These are phyloP conservation scores for Onthophagus sagittarius DNA, from an alignment of 2,888 invertebrate genomes.

Conservation along the genomic window DNA sequence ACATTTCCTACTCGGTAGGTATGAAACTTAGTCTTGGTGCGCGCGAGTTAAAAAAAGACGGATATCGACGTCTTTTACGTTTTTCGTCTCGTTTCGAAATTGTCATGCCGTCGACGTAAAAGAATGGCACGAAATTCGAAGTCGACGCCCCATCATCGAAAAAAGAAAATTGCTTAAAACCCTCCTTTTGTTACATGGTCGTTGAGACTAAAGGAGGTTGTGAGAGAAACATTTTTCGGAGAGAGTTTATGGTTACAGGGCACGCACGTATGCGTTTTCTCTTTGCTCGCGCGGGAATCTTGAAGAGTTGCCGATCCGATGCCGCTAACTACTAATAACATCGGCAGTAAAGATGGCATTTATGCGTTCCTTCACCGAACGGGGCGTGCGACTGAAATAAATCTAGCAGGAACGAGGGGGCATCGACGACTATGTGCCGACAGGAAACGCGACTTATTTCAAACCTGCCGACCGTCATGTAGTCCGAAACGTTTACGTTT, in stretches of 20 bases:
- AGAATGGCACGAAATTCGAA: neutral
- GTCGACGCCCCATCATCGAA: neutral
- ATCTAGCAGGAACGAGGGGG: neutral
- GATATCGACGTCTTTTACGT: neutral
- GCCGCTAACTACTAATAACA: constrained; percentile 6
- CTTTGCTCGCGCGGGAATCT: neutral
- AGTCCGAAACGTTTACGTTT: neutral
- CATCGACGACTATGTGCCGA: constrained; percentile 5
- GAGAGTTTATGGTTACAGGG: constrained; percentile 2
- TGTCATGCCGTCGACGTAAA: neutral
- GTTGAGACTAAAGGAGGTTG: neutral
- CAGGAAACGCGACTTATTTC: constrained; percentile 1
- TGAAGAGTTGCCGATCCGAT: constrained; percentile 5
- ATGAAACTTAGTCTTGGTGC: too few species aligned
- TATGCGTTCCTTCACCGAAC: constrained; percentile 11
- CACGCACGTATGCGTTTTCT: constrained; percentile 1
- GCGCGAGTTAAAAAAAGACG: neutral
- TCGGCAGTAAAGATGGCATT: constrained; percentile 4
- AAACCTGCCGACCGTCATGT: neutral
- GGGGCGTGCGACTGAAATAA: constrained; percentile 6
- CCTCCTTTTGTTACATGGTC: neutral
- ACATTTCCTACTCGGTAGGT: neutral
- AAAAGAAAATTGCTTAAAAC: neutral
- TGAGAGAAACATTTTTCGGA: neutral
- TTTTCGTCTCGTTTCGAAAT: neutral